phyloP scores from a whole-genome alignment of 2,888 invertebrate genomes.

The Synergus laeviventris region DNA sequence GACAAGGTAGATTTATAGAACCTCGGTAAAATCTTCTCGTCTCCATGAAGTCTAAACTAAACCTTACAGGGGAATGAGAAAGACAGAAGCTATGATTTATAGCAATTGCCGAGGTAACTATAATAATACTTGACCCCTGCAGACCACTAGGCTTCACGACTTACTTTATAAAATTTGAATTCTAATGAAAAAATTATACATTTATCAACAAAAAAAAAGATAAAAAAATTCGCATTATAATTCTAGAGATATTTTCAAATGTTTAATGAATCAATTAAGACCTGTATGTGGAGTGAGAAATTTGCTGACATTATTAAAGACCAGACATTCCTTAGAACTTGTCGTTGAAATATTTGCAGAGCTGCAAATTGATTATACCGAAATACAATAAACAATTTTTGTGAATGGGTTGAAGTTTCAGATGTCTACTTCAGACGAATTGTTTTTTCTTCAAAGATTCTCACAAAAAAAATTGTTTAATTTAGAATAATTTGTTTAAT shows the following conservation, averaged over 20 bases:
- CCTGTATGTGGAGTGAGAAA: background rate
- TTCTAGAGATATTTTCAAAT: background rate
- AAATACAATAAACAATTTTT: background rate
- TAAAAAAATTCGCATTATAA: no score
- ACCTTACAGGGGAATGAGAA: background rate
- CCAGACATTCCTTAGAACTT: background rate
- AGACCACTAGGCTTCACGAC: background rate
- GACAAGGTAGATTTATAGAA: constrained; percentile 38
- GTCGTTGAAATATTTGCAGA: background rate
- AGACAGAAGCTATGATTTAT: constrained; percentile 31
- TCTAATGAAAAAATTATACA: background rate
- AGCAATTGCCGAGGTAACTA: background rate
- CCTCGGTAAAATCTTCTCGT: constrained; percentile 19
- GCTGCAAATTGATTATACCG: background rate
- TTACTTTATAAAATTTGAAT: background rate
- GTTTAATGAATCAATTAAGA: background rate
- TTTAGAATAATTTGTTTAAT: no score
- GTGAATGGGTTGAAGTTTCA: no score
- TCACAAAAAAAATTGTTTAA: no score
- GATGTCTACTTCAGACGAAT: no score
- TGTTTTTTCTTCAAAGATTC: no score
- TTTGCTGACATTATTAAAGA: constrained; percentile 9
- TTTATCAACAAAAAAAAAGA: no score
- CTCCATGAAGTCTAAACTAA: constrained; percentile 1
- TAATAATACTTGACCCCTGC: constrained; percentile 7